Evolutionary conservation across 2,888 invertebrate species (phyloP).

Genomic region (Campoplex nolae): DNA sequence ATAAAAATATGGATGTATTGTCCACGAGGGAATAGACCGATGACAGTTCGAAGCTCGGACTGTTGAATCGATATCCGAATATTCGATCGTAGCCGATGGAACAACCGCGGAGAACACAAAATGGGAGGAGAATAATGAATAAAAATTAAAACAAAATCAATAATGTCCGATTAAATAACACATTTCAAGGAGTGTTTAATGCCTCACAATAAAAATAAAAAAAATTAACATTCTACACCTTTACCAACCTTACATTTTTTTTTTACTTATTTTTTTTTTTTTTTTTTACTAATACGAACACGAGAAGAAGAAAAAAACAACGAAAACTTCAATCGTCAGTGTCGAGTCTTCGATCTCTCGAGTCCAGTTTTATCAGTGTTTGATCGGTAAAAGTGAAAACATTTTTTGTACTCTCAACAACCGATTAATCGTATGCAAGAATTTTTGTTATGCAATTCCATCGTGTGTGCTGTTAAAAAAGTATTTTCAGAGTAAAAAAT

Average conservation of each 20-base stretch:
- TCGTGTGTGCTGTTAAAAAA: too few relatives aligned
- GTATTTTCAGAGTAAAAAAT: too few relatives aligned
- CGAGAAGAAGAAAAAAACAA: not conserved
- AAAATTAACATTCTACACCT: not conserved
- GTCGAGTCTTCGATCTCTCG: not conserved
- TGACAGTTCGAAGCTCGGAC: constrained; percentile 3
- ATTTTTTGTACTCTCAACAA: too few relatives aligned
- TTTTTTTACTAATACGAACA: not conserved
- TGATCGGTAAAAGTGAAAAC: too few relatives aligned
- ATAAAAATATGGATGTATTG: constrained; percentile 7
- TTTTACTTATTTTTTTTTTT: not conserved
- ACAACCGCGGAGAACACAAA: not conserved
- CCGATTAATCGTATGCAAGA: too few relatives aligned
- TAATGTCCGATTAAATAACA: not conserved
- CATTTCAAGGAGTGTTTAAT: not conserved
- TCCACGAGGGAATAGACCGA: constrained; percentile 1
- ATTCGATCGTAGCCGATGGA: not conserved
- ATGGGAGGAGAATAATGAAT: not conserved
- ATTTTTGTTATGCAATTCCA: too few relatives aligned
- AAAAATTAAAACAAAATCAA: not conserved
- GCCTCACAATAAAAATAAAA: not conserved
- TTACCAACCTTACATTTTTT: not conserved
- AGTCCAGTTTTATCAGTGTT: not conserved
- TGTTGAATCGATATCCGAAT: constrained; percentile 1
- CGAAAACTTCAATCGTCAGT: not conserved